These are phyloP conservation scores for Trilocha varians DNA, from an alignment of 2,888 invertebrate species.

Conservation along the genomic window DNA sequence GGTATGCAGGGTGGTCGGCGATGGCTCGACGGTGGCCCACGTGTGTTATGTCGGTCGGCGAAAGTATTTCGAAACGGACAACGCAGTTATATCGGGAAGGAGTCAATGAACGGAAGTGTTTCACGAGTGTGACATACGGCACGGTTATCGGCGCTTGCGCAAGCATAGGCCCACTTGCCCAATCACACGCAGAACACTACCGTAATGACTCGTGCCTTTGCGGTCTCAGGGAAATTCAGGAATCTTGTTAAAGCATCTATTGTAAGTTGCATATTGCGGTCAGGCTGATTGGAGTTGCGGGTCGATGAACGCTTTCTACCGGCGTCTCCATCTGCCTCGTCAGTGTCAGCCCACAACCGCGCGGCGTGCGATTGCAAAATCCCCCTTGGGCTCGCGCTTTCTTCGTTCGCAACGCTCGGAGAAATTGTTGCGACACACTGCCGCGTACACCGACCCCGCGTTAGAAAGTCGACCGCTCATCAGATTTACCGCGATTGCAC, in stretches of 20 bases:
- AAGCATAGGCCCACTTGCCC: conserved; percentile 54
- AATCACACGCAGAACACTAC: conserved; percentile 38
- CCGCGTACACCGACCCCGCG: conserved; percentile 69
- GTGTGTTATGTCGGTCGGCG: conserved; percentile 40
- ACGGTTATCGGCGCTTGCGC: conserved; percentile 61
- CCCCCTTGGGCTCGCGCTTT: conserved; percentile 70
- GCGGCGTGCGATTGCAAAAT: conserved; percentile 66
- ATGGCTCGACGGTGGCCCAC: conserved; percentile 28
- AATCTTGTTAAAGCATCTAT: conserved; percentile 48
- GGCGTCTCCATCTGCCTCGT: conserved; percentile 38
- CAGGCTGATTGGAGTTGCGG: conserved; percentile 24
- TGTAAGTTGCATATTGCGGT: conserved; percentile 36
- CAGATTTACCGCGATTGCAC: conserved; percentile 64
- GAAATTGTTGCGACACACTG: conserved; percentile 71
- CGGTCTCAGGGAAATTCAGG: conserved; percentile 36
- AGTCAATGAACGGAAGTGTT: conserved; percentile 73
- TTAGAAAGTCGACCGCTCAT: conserved; percentile 72
- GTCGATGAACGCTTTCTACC: conserved; percentile 61
- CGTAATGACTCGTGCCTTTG: conserved; percentile 35
- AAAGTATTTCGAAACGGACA: conserved; percentile 58
- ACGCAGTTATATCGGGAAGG: conserved; percentile 64
- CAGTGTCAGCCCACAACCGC: too few species aligned
- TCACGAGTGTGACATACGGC: conserved; percentile 65
- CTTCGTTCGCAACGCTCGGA: conserved; percentile 68
- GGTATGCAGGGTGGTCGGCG: conserved; percentile 14